Conservation (phyloP, 30 jellyfish, hydroid and myxozoan species). For the Pseudorhiza aurosa region DNA sequence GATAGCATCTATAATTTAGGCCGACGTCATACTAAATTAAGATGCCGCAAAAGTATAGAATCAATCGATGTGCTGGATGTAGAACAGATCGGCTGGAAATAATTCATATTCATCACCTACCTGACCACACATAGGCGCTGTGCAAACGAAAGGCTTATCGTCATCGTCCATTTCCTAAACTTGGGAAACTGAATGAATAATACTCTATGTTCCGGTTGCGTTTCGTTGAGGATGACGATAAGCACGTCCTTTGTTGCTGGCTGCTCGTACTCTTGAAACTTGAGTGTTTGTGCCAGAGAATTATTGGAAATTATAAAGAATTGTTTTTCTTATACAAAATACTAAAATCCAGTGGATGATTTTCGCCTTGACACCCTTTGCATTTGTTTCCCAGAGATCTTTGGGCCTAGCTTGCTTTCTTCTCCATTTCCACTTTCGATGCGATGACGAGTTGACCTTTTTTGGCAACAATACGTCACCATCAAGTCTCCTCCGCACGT, state of each 20-base stretch:
- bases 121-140: conserved; percentile 74
- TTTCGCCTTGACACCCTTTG: too few species aligned
- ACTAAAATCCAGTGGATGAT: too few species aligned
- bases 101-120: too few species aligned
- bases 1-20: conserved; percentile 52
- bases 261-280: not conserved
- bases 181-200: not conserved
- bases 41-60: too few species aligned
- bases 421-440: conserved; percentile 44
- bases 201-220: not conserved
- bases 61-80: too few species aligned
- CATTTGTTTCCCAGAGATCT: not conserved
- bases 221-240: not conserved
- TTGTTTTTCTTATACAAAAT: too few species aligned
- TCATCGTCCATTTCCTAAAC: conserved; percentile 41
- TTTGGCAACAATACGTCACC: conserved; percentile 46
- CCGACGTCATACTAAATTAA: conserved; percentile 69
- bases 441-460: conserved; percentile 62
- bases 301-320: not conserved
- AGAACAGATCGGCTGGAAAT: too few species aligned
- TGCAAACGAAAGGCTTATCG: conserved; percentile 75
- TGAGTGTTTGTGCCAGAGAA: not conserved
- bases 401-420: conserved; percentile 1
- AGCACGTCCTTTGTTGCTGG: not conserved
- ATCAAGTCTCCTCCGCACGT: conserved; percentile 22